Evolutionary conservation across 1,140 invertebrate genomes (phyloP), one percentile per base, ranked within the genome.

Genomic region (Anastrepha obliqua): DNA sequence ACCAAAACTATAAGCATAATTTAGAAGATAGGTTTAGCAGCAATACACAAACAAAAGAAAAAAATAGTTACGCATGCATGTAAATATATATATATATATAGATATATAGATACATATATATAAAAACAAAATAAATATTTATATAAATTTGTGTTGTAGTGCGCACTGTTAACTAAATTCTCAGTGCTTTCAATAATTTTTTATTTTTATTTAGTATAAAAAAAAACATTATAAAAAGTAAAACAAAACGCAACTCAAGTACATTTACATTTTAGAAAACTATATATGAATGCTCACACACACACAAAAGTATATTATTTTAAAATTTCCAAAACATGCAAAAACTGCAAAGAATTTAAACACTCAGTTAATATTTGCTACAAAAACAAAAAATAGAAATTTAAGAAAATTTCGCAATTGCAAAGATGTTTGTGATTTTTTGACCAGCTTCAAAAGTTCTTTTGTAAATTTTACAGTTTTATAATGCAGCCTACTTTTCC

Each of bases 401-500:
- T 44, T 13, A 13, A 55, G 51, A 55, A 70, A 29, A n/a, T 55
- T 17, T 81, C 20, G 47, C 17, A 81, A 20, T 55, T 55, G 51
- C 51, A 55, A 29, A 67, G 11, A 55, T 51, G 20, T 81, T 81
- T 81, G 74, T 81, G 44, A 81, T 55, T 81, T 55, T 13, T 81
- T 81, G 74, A 81, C 44, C 13, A 81, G 74, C 74, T 81, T 81
- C 74, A 29, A 55, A 11, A 55, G 74, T 81, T 81, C 74, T 81
- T 81, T 81, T 81, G 74, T 81, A 81, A 81, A 81, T 81, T 81
- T 81, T 81, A 81, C 74, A 81, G 74, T 81, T 81, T 81, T 81
- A 81, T 81, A 74, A 81, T 81, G 47, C 47, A 81, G 74, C 47
- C 74, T 55, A 81, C 74, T 81, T 81, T 29, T 81, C 74, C 74